Conservation (phyloP, 2,888 invertebrate genomes). For the Heliconius erato region DNA sequence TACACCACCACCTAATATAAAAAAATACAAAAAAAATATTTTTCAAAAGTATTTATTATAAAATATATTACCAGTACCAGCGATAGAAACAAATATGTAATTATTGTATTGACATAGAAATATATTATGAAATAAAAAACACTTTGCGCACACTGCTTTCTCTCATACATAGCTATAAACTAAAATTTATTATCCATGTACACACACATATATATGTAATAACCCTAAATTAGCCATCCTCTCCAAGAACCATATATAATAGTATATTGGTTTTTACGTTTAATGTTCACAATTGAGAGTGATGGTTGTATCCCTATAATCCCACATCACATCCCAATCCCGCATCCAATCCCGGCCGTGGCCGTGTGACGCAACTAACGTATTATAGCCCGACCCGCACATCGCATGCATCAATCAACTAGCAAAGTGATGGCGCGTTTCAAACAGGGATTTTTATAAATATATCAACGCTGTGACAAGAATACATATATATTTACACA, state of each 20-base stretch:
- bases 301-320: constrained; percentile 57
- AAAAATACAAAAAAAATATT: too few relatives aligned
- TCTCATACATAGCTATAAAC: too few relatives aligned
- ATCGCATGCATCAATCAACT: constrained; percentile 57
- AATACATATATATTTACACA: constrained; percentile 56
- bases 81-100: too few relatives aligned
- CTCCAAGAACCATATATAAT: constrained; percentile 47
- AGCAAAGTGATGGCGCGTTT: constrained; percentile 51
- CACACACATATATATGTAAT: constrained; percentile 2
- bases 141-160: too few relatives aligned
- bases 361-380: constrained; percentile 48
- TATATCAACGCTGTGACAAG: constrained; percentile 45
- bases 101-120: too few relatives aligned
- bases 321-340: constrained; percentile 49
- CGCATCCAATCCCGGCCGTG: constrained; percentile 46
- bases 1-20: too few relatives aligned
- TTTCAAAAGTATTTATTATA: too few relatives aligned
- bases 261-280: constrained; percentile 53
- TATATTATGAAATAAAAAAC: too few relatives aligned
- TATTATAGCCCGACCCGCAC: constrained; percentile 46
- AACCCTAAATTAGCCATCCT: constrained; percentile 20
- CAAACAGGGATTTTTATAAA: constrained; percentile 50
- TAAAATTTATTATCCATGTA: too few relatives aligned
- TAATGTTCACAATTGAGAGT: constrained; percentile 53
- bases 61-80: too few relatives aligned